A percentile compares a stretch with the other conserved stretches of the same genome.
Evolutionary conservation across 2,113 vertebrate genomes (phyloP).

Genomic region (Nanger granti): DNA sequence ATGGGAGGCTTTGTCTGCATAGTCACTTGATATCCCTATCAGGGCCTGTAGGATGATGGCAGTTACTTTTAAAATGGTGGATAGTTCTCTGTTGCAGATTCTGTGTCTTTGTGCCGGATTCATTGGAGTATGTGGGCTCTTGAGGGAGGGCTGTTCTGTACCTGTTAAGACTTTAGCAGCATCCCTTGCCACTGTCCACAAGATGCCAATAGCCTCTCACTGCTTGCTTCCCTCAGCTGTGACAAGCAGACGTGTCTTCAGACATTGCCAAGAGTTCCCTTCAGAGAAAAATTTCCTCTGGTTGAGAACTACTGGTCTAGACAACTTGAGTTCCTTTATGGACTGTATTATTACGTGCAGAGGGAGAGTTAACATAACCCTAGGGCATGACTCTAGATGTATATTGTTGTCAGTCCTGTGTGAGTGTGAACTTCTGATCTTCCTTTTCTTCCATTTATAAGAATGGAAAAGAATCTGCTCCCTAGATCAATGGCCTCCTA

Average conservation of each 20-base stretch:
- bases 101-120: background rate
- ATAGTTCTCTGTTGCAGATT: background rate
- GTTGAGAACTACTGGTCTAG: background rate
- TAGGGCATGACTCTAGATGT: background rate
- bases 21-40: background rate
- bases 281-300: background rate
- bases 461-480: slow-evolving; percentile 10
- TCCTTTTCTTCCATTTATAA: background rate
- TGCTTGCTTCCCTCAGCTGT: background rate
- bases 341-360: background rate
- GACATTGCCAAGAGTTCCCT: background rate
- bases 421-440: background rate
- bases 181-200: background rate
- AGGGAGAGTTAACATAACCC: background rate
- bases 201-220: background rate
- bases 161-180: background rate
- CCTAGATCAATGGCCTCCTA: slow-evolving; percentile 1
- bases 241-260: background rate
- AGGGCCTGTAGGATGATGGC: background rate
- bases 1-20: background rate
- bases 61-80: background rate
- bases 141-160: background rate
- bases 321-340: background rate
- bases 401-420: background rate
- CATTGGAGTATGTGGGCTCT: background rate